These are phyloP conservation scores for Synodontis membranacea DNA, from an alignment of 2,113 vertebrate species.

Conservation along the genomic window DNA sequence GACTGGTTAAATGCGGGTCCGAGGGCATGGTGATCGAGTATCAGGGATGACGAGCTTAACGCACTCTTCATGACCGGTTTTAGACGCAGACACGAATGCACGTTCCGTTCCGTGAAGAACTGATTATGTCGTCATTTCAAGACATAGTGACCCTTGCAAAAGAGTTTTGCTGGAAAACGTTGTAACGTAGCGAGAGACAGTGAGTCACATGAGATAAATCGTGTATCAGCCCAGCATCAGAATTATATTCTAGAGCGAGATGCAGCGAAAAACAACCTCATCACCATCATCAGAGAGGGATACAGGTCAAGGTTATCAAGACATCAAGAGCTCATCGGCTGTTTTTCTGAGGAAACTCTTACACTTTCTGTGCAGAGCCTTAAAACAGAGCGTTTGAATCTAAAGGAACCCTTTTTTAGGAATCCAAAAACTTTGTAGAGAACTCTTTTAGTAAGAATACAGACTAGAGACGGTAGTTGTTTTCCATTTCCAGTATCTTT, in stretches of 20 bases:
- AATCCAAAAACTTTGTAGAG: too few relatives aligned
- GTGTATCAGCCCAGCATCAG: background rate
- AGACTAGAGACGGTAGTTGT: too few relatives aligned
- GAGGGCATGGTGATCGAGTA: background rate
- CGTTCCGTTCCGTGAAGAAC: background rate
- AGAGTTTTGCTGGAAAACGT: background rate
- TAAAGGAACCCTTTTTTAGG: too few relatives aligned
- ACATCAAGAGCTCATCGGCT: background rate
- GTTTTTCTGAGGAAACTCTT: background rate
- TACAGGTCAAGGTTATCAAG: background rate
- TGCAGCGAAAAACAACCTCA: background rate
- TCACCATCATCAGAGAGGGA: background rate
- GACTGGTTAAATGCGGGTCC: background rate
- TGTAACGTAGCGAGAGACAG: background rate
- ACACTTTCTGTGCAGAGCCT: background rate
- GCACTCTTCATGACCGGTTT: background rate
- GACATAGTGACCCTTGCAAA: background rate
- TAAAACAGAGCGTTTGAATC: too few relatives aligned
- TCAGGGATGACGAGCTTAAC: background rate
- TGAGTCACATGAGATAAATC: background rate
- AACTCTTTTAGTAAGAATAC: too few relatives aligned
- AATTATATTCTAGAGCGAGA: background rate
- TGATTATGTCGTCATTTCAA: conserved; percentile 2
- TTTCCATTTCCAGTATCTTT: too few relatives aligned
- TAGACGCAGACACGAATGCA: background rate